A percentile compares a stretch with the other conserved stretches of the same genome.
Evolutionary conservation across 2,797 vertebrate species (phyloP).

Genomic region (Chaenodraco wilsoni): DNA sequence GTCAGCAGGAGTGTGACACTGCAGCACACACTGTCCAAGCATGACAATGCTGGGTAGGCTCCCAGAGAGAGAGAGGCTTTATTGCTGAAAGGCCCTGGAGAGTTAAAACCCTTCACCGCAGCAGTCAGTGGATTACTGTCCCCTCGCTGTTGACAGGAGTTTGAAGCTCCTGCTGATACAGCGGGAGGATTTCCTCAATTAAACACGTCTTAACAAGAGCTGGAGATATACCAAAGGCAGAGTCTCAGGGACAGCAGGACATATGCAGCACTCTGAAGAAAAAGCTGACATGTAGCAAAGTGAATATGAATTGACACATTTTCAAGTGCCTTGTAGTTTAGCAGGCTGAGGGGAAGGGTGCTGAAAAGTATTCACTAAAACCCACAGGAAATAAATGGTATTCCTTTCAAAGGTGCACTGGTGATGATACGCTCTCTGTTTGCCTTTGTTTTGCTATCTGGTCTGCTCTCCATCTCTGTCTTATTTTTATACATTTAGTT

Average conservation of each 20-base stretch:
- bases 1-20: conserved; percentile 48
- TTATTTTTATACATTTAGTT: neutral
- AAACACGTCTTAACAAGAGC: conserved; percentile 50
- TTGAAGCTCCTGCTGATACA: conserved; percentile 67
- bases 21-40: conserved; percentile 25
- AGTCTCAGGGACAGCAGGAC: conserved; percentile 25
- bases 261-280: conserved; percentile 15
- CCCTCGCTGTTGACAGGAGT: conserved; percentile 60
- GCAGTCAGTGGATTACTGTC: conserved; percentile 70
- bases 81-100: conserved; percentile 41
- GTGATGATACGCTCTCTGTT: too few species aligned
- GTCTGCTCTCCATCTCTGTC: neutral
- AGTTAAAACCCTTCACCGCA: conserved; percentile 59
- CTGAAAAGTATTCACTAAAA: conserved; percentile 12
- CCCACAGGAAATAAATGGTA: neutral
- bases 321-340: conserved; percentile 3
- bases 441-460: neutral
- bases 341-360: neutral
- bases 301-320: conserved; percentile 37
- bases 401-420: too few species aligned
- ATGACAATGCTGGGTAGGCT: conserved; percentile 41
- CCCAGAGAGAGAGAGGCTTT: conserved; percentile 34
- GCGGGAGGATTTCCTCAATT: conserved; percentile 51
- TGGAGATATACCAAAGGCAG: conserved; percentile 30
- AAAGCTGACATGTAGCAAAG: conserved; percentile 26